phyloP scores from a whole-genome alignment of 2,888 invertebrate species.

The Tromatobia lineatoria region DNA sequence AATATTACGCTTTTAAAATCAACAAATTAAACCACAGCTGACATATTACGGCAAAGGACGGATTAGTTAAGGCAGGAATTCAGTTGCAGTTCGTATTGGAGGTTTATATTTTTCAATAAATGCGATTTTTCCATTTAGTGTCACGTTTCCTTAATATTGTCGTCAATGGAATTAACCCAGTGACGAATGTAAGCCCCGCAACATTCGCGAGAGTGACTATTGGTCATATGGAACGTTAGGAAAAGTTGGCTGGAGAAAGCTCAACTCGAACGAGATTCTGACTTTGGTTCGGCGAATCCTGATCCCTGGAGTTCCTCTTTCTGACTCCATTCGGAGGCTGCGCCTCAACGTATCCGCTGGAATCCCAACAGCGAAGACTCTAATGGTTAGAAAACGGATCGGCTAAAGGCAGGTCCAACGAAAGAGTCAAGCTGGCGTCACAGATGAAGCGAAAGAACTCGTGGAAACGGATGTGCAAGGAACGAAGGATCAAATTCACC shows the following conservation, averaged over 20 bases:
- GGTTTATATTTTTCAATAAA: conserved; percentile 1
- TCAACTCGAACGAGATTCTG: neutral
- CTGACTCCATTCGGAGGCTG: neutral
- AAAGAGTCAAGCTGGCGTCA: conserved; percentile 3
- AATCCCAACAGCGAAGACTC: conserved; percentile 10
- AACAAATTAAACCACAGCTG: no score
- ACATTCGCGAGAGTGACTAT: conserved; percentile 6
- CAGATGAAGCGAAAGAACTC: conserved; percentile 1
- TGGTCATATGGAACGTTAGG: conserved; percentile 14
- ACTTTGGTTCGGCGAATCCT: conserved; percentile 1
- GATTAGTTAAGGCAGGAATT: no score
- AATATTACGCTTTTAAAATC: neutral
- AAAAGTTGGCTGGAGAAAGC: conserved; percentile 9
- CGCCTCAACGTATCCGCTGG: neutral
- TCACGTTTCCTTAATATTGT: neutral
- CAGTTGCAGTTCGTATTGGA: neutral
- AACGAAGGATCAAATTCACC: conserved; percentile 12
- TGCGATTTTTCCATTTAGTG: conserved; percentile 6
- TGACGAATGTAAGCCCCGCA: conserved; percentile 6
- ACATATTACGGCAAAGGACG: no score
- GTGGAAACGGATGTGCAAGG: conserved; percentile 2
- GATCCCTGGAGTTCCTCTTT: conserved; percentile 16
- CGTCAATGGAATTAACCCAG: neutral
- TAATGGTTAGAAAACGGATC: conserved; percentile 29
- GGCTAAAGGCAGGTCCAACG: neutral